Percentiles rank a stretch among this genome's conserved stretches.
These are phyloP conservation scores for Drosophila nigricruria DNA, from an alignment of 2,888 invertebrate genomes.

Conservation along the genomic window DNA sequence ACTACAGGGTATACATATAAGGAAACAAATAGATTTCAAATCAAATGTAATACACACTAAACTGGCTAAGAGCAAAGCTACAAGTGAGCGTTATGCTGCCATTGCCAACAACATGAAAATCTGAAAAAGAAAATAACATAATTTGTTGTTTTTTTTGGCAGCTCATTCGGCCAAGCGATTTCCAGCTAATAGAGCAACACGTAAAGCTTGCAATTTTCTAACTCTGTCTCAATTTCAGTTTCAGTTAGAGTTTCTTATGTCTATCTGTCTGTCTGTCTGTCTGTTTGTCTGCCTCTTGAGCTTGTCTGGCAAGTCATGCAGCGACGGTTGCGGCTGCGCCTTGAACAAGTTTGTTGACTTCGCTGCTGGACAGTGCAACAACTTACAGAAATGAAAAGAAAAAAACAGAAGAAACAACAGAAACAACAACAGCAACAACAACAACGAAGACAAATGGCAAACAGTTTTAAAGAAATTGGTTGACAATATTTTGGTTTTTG, in stretches of 20 bases:
- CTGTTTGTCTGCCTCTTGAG: constrained; percentile 22
- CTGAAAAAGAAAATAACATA: constrained; percentile 2
- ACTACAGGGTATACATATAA: not conserved
- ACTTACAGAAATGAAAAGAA: constrained; percentile 23
- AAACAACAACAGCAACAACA: not conserved
- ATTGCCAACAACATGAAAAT: not conserved
- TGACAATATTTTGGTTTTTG: constrained; percentile 65
- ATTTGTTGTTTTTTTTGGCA: constrained; percentile 25
- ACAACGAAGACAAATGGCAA: constrained; percentile 37
- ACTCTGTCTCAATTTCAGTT: constrained; percentile 19
- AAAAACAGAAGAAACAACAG: constrained; percentile 11
- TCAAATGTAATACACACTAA: not conserved
- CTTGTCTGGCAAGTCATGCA: constrained; percentile 65
- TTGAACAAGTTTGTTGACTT: constrained; percentile 76
- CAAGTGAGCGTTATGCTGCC: not conserved
- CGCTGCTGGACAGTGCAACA: constrained; percentile 56
- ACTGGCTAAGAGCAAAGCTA: not conserved
- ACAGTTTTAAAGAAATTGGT: constrained; percentile 63
- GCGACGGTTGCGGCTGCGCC: constrained; percentile 45
- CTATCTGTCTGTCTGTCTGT: constrained; percentile 15
- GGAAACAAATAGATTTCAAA: constrained; percentile 1
- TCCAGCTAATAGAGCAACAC: constrained; percentile 36
- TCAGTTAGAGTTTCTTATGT: constrained; percentile 26
- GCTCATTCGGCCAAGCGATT: constrained; percentile 24
- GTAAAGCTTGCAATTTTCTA: constrained; percentile 42